Evolutionary conservation across 2,888 invertebrate genomes (phyloP).

Genomic region (Zootermopsis nevadensis): DNA sequence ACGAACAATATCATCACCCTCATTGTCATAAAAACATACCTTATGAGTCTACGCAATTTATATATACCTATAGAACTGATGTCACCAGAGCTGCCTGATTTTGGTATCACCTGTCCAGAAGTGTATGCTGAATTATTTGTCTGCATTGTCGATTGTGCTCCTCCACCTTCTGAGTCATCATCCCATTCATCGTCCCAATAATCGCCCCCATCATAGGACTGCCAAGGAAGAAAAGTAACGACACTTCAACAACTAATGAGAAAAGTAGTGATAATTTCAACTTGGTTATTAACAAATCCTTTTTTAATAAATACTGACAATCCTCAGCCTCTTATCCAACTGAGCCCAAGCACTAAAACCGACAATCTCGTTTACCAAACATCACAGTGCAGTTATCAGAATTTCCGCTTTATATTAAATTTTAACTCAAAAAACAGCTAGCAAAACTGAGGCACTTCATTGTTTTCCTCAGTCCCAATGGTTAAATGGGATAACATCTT

Average conservation of each 20-base stretch:
- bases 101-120: conserved; percentile 34
- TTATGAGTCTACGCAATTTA: too few relatives aligned
- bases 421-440: too few relatives aligned
- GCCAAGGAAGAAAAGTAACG: conserved; percentile 44
- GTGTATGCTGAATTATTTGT: neutral
- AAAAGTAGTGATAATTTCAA: neutral
- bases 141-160: conserved; percentile 59
- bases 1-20: too few relatives aligned
- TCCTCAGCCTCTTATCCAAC: too few relatives aligned
- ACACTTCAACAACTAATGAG: neutral
- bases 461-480: too few relatives aligned
- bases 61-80: conserved; percentile 55
- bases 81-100: conserved; percentile 56
- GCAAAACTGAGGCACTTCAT: too few relatives aligned
- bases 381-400: too few relatives aligned
- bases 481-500: too few relatives aligned
- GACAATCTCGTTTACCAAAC: too few relatives aligned
- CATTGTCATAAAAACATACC: too few relatives aligned
- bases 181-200: conserved; percentile 92
- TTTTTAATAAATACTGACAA: neutral
- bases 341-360: too few relatives aligned
- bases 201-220: conserved; percentile 66
- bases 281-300: neutral
- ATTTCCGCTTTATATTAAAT: too few relatives aligned
- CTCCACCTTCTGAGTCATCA: conserved; percentile 84